A percentile compares a stretch with the other conserved stretches of the same genome.
Evolutionary conservation across 2,888 invertebrate genomes (phyloP).

Genomic region (Azorinus chamasolen): DNA sequence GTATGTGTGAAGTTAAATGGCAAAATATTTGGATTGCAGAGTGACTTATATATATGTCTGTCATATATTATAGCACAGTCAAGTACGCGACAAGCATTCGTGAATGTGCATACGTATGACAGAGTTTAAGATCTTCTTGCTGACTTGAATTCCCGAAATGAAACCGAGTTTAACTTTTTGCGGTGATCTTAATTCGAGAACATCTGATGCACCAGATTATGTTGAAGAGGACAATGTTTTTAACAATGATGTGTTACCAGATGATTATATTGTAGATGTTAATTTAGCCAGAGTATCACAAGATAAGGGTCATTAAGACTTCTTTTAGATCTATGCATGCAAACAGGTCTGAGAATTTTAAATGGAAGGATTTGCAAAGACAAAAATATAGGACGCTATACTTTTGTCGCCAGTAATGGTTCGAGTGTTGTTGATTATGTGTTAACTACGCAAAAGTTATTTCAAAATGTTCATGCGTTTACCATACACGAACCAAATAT

Average conservation of each 20-base stretch:
- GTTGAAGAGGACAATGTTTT: neutral
- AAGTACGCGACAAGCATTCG: constrained; percentile 23
- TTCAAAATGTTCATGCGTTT: neutral
- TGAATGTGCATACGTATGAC: constrained; percentile 24
- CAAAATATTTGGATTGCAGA: constrained; percentile 1
- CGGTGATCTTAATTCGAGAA: constrained; percentile 6
- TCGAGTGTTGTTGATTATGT: constrained; percentile 1
- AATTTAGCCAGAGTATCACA: neutral
- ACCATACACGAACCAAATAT: constrained; percentile 11
- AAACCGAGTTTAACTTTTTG: constrained; percentile 6
- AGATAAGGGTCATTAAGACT: too few relatives aligned
- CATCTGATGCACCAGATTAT: constrained; percentile 10
- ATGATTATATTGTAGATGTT: too few relatives aligned
- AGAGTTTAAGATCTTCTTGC: constrained; percentile 14
- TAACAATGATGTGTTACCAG: too few relatives aligned
- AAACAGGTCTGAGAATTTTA: constrained; percentile 22
- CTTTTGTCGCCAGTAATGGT: constrained; percentile 16
- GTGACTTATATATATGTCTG: constrained; percentile 31
- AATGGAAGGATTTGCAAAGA: constrained; percentile 23
- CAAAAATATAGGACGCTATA: constrained; percentile 6
- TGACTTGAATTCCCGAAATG: constrained; percentile 1
- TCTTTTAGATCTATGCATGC: constrained; percentile 28
- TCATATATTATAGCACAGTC: constrained; percentile 28
- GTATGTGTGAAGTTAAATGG: constrained; percentile 2
- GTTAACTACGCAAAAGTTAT: constrained; percentile 11